phyloP scores from a whole-genome alignment of 2,888 invertebrate species.

The Hirtodrosophila trivittata region DNA sequence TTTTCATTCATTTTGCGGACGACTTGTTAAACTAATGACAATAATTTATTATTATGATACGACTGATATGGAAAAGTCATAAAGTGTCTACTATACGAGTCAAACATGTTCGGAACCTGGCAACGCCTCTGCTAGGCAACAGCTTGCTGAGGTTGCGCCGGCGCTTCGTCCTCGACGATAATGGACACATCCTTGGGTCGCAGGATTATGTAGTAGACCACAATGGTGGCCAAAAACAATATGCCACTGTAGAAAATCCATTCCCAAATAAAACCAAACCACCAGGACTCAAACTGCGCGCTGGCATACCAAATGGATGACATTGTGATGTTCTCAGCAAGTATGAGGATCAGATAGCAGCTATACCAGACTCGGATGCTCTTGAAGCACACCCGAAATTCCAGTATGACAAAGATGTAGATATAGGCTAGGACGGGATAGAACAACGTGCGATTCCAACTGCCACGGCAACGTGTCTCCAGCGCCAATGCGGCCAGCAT shows the following conservation, averaged over 20 bases:
- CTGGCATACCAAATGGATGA: slow-evolving; percentile 88
- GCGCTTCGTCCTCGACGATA: slow-evolving; percentile 72
- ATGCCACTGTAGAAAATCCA: slow-evolving; percentile 86
- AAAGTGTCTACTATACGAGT: slow-evolving; percentile 33
- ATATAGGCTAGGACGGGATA: slow-evolving; percentile 89
- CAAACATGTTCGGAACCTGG: slow-evolving; percentile 37
- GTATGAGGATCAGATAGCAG: slow-evolving; percentile 87
- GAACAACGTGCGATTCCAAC: slow-evolving; percentile 86
- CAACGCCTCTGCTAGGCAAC: slow-evolving; percentile 51
- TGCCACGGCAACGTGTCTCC: slow-evolving; percentile 86
- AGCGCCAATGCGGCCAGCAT: slow-evolving; percentile 87
- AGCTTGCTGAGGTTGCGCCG: slow-evolving; percentile 11
- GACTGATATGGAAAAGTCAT: slow-evolving; percentile 5
- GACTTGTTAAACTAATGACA: slow-evolving; percentile 13
- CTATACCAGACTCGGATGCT: slow-evolving; percentile 89
- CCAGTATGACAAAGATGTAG: slow-evolving; percentile 90
- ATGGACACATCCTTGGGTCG: slow-evolving; percentile 87
- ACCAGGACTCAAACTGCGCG: slow-evolving; percentile 87
- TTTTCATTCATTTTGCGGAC: slow-evolving; percentile 14
- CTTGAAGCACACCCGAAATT: slow-evolving; percentile 91
- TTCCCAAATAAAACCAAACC: slow-evolving; percentile 88
- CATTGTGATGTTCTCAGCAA: slow-evolving; percentile 88
- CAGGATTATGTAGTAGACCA: slow-evolving; percentile 87
- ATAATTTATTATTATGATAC: slow-evolving; percentile 3
- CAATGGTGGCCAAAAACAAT: slow-evolving; percentile 86